phyloP scores from a whole-genome alignment of 2,113 vertebrate species.

The Raja brachyura region DNA sequence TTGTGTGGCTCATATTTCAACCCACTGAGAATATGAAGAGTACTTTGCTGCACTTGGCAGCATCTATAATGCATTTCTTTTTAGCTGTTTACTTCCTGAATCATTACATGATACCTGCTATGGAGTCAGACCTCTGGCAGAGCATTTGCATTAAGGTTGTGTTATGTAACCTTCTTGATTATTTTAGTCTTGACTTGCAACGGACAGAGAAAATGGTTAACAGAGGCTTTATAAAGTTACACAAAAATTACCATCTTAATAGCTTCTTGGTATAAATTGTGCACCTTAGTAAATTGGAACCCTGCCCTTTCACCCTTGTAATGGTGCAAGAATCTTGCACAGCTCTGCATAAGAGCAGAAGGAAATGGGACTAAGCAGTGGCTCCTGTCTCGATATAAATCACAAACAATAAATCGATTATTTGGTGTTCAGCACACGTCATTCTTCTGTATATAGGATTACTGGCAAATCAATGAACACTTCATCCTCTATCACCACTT shows the following conservation, averaged over 20 bases:
- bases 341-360: no score
- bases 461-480: background rate
- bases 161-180: background rate
- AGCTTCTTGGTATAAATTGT: background rate
- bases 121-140: background rate
- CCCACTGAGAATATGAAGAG: slow-evolving; percentile 37
- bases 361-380: background rate
- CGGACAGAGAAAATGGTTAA: background rate
- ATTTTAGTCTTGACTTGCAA: background rate
- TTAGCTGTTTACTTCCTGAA: slow-evolving; percentile 37
- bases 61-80: slow-evolving; percentile 42
- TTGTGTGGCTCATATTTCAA: slow-evolving; percentile 40
- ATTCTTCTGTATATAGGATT: background rate
- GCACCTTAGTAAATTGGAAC: background rate
- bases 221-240: background rate
- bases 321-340: background rate
- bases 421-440: background rate
- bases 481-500: background rate
- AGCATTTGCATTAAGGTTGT: background rate
- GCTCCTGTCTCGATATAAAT: background rate
- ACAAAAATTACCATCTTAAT: background rate
- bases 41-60: slow-evolving; percentile 24
- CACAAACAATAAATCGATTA: background rate
- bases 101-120: slow-evolving; percentile 41
- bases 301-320: background rate